Base-by-base conservation (phyloP, 2,797 vertebrate genomes). In the Silurus aristotelis region DNA sequence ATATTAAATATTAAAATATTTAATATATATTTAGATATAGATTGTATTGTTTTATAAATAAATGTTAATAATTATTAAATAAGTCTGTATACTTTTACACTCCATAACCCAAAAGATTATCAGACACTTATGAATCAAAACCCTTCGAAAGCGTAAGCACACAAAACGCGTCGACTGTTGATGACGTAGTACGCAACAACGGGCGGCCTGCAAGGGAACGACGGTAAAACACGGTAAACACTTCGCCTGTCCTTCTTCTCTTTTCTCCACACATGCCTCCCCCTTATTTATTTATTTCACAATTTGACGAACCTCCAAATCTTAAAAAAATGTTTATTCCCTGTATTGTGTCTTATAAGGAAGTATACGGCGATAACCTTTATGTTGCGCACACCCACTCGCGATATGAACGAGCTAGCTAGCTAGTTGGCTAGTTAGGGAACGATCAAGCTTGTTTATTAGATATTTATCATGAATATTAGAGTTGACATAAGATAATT, bases 101-200 rank as follows among this genome's bases (percentile, higher is more conserved):
- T 38, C 38, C 38, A 38, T 38, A 38, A 38, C 38, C 38, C 38
- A 38, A 38, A 4, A 38, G 3, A 38, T 38, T 38, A 38, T 38
- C 38, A 38, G 38, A 38, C 38, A 38, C 38, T 38, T 38, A 38
- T 38, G 38, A 38, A 38, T 38, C 38, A 38, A 38, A 38, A 38
- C 38, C 38, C 38, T 5, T 38, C 38, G 38, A 46, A 46, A 22
- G 17, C 22, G 43, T 72, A 31, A 7, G 14, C 76, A 43, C 76
- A 48, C 60, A 64, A 0, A 63, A 63, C 61, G 1, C 22, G 78
- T 64, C 78, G 61, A 17, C 7, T 64, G 9, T 80, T 80, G 10
- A 80, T 80, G 78, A 80, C 78, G 78, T 80, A 64, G 22, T 0
- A 64, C 78, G 38, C 78, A 80, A 48, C 38, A 64, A 48, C 78